Evolutionary conservation across 2,113 vertebrate genomes (phyloP), one percentile per base, ranked within the genome.

Genomic region (Setophaga kirtlandii): DNA sequence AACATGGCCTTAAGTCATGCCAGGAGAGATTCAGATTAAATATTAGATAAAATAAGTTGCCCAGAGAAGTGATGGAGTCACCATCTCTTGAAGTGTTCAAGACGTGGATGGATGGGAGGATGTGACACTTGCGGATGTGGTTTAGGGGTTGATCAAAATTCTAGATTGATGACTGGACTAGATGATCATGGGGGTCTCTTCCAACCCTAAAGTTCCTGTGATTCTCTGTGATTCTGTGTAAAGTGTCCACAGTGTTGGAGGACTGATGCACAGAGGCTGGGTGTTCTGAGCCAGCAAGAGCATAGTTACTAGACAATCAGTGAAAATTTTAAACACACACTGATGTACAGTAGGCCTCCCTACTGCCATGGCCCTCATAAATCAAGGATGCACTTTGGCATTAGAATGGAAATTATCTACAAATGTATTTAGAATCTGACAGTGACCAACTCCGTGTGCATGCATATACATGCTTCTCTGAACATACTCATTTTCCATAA

Each of bases 401-500:
- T 53, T 70, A 39, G 47, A 81, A 62, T 67, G 13, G 23, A 42
- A 94, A 88, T 47, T 59, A 68, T 53, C 6, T 30, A 44, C 13
- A 18, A 18, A 10, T 1, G 4, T 67, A 39, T 33, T 42, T 39
- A 70, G 75, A 70, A 3, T 58, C 31, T 17, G 4, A 30, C 31
- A 83, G 33, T 41, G 78, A 52, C 17, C 24, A 53, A 3, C 19
- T 28, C 7, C 1, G 0, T 47, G 30, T 30, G 5, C 15, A 13
- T 81, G 17, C 2, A 2, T 35, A 2, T 35, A 63, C 28, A 18
- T 42, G 23, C 9, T 67, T 56, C 50, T 55, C 39, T 75, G n/a
- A n/a, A 55, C 42, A 27, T 31, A 44, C 19, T 83, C 58, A 37
- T 63, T 74, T 86, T 78, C 49, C 58, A 0, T 49, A 53, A 53